Evolutionary conservation across 1,140 invertebrate genomes (phyloP).

Genomic region (Neodiprion virginianus): DNA sequence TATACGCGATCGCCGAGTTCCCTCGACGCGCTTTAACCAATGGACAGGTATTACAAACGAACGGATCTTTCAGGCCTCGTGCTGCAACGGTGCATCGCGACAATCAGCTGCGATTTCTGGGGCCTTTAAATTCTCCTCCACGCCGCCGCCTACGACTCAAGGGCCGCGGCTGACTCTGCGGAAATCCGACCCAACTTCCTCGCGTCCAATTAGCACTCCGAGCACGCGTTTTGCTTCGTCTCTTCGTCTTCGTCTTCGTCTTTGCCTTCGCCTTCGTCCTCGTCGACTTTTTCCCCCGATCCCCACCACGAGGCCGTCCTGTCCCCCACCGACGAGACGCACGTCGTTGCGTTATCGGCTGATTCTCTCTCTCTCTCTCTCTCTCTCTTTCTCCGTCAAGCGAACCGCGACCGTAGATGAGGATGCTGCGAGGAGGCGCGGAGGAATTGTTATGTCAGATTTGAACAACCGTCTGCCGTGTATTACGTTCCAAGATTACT

Average conservation of each 20-base stretch:
- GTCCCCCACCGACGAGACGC: not conserved
- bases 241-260: conserved; percentile 19
- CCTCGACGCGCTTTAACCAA: too few species aligned
- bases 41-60: too few species aligned
- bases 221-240: conserved; percentile 28
- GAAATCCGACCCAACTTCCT: conserved; percentile 43
- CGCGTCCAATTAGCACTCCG: conserved; percentile 25
- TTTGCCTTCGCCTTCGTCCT: conserved; percentile 12
- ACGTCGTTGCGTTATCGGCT: too few species aligned
- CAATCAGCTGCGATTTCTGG: conserved; percentile 1
- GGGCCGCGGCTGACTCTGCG: conserved; percentile 13
- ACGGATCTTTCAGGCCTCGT: too few species aligned
- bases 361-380: conserved; percentile 21
- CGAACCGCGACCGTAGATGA: too few species aligned
- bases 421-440: too few species aligned
- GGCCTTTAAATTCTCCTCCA: conserved; percentile 39
- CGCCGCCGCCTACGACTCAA: conserved; percentile 18
- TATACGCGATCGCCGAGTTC: too few species aligned
- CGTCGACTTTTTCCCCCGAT: conserved; percentile 14
- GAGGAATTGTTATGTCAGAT: too few species aligned
- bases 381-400: conserved; percentile 6
- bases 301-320: conserved; percentile 9
- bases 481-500: too few species aligned
- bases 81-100: not conserved
- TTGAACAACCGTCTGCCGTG: too few species aligned